Evolutionary conservation across 64 coral and sea anemone species (phyloP).

Genomic region (Dendronephthya gigantea): DNA sequence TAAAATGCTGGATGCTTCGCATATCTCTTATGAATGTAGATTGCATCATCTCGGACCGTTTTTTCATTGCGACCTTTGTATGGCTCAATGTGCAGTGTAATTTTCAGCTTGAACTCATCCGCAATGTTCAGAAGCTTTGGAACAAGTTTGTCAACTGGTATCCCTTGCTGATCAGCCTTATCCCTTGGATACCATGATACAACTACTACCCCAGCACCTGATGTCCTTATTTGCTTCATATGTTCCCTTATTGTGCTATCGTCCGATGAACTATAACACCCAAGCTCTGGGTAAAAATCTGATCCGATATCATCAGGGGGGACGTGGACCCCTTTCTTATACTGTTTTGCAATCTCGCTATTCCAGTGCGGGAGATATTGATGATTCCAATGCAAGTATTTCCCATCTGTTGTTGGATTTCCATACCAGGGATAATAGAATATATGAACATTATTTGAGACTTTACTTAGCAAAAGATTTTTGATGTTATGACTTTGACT

Average conservation of each 20-base stretch:
- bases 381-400: constrained; percentile 91
- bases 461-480: not conserved
- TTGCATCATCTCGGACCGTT: constrained; percentile 68
- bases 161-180: constrained; percentile 72
- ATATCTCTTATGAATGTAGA: constrained; percentile 71
- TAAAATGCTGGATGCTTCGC: constrained; percentile 74
- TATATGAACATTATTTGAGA: constrained; percentile 63
- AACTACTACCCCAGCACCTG: constrained; percentile 71
- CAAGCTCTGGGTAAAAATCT: constrained; percentile 86
- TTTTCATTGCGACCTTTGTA: constrained; percentile 70
- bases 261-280: constrained; percentile 71
- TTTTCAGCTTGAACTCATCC: constrained; percentile 45
- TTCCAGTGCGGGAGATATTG: constrained; percentile 70
- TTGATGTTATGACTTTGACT: not conserved
- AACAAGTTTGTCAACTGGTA: constrained; percentile 52
- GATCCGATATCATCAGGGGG: constrained; percentile 88
- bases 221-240: constrained; percentile 70
- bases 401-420: constrained; percentile 62
- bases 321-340: constrained; percentile 35
- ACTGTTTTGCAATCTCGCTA: constrained; percentile 40
- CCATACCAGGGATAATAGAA: constrained; percentile 99
- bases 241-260: constrained; percentile 59
- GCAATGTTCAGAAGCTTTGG: constrained; percentile 53
- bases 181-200: constrained; percentile 84
- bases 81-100: constrained; percentile 82